Conservation (phyloP, 2,797 vertebrate genomes). For the Phataginus tricuspis region DNA sequence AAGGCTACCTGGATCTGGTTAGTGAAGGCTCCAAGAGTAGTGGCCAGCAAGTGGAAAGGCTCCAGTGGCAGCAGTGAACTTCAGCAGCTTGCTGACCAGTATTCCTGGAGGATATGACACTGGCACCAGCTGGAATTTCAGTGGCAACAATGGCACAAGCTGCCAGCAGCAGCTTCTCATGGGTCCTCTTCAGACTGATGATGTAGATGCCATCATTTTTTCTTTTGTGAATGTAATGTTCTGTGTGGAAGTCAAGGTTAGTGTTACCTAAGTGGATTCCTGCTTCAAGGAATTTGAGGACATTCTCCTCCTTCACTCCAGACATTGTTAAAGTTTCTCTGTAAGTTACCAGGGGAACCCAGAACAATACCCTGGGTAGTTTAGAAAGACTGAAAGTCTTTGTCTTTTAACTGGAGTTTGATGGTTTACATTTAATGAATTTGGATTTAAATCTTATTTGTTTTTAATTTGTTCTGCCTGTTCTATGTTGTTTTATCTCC, state of each 20-base stretch:
- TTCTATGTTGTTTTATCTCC: background rate
- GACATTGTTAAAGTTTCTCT: background rate
- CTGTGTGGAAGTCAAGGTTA: background rate
- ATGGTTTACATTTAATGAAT: background rate
- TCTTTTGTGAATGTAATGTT: background rate
- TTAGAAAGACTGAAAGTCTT: background rate
- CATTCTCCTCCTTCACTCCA: background rate
- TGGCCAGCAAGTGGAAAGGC: too few relatives aligned
- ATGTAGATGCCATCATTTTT: too few relatives aligned
- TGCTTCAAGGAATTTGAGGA: background rate
- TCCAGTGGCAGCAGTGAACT: too few relatives aligned
- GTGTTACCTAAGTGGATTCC: too few relatives aligned
- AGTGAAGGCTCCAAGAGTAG: too few relatives aligned
- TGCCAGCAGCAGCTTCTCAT: background rate
- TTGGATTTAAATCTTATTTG: background rate
- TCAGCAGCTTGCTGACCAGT: too few relatives aligned
- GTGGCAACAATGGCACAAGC: background rate
- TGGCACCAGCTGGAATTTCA: too few relatives aligned
- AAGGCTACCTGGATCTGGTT: too few relatives aligned
- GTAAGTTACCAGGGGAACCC: background rate
- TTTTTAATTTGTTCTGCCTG: background rate
- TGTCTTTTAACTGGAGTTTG: background rate
- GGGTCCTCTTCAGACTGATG: too few relatives aligned
- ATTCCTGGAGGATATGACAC: too few relatives aligned
- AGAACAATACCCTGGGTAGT: background rate